A percentile compares a stretch with the other conserved stretches of the same genome.
Evolutionary conservation across 2,797 vertebrate species (phyloP).

Genomic region (Leuciscus waleckii): DNA sequence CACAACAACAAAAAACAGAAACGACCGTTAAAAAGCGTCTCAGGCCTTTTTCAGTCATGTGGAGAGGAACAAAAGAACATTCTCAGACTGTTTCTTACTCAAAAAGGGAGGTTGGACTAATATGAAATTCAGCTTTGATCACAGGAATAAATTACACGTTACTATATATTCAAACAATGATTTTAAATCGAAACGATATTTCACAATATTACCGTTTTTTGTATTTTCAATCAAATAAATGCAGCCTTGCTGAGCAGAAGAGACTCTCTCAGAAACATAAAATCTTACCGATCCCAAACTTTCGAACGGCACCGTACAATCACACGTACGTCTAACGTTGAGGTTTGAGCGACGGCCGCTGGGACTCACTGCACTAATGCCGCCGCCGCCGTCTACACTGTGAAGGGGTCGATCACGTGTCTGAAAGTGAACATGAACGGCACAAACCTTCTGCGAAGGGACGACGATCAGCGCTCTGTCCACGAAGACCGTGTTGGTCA

Average conservation of each 20-base stretch:
- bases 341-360: not conserved
- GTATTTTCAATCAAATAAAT: no score
- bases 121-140: no score
- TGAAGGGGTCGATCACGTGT: not conserved
- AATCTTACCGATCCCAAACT: no score
- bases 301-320: not conserved
- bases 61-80: constrained; percentile 78
- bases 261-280: no score
- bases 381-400: constrained; percentile 14
- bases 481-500: constrained; percentile 99
- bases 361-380: not conserved
- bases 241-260: no score
- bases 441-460: constrained; percentile 99
- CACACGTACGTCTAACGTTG: not conserved
- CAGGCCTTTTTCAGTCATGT: constrained; percentile 90
- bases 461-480: constrained; percentile 99
- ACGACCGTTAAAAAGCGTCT: constrained; percentile 99
- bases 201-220: no score
- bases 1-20: constrained; percentile 99
- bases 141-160: no score
- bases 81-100: constrained; percentile 57
- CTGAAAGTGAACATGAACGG: constrained; percentile 50
- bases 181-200: no score
- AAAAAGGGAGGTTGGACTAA: constrained; percentile 14
- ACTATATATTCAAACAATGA: no score